Evolutionary conservation across 2,888 invertebrate species (phyloP).

Genomic region (Electrophaes corylata): DNA sequence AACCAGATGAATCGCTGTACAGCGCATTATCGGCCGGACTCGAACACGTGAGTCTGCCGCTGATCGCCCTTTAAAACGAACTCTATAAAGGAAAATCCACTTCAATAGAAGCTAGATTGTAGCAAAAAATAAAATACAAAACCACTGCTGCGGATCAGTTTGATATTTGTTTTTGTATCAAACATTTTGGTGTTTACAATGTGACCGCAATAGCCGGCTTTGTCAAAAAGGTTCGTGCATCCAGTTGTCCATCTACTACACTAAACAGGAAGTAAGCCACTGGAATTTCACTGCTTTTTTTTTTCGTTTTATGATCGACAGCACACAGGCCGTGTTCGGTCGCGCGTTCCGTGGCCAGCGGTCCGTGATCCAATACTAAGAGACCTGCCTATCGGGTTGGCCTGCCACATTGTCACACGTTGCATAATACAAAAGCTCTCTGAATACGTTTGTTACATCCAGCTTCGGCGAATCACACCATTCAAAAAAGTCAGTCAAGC

Average conservation of each 20-base stretch:
- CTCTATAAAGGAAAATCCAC: constrained; percentile 51
- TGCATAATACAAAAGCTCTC: constrained; percentile 64
- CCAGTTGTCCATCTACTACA: constrained; percentile 51
- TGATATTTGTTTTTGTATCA: constrained; percentile 37
- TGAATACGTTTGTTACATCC: constrained; percentile 57
- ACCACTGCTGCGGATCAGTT: constrained; percentile 29
- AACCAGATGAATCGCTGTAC: constrained; percentile 71
- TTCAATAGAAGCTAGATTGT: constrained; percentile 33
- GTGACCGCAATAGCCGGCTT: constrained; percentile 59
- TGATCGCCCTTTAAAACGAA: constrained; percentile 64
- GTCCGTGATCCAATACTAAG: constrained; percentile 74
- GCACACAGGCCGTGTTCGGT: constrained; percentile 79
- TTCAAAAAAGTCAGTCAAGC: constrained; percentile 49
- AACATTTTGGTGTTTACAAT: constrained; percentile 53
- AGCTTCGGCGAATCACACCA: constrained; percentile 52
- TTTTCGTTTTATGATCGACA: constrained; percentile 82
- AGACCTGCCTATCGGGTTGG: constrained; percentile 67
- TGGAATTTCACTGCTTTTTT: constrained; percentile 68
- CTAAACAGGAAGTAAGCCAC: constrained; percentile 71
- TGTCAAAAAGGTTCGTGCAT: constrained; percentile 58
- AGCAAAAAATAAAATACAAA: constrained; percentile 32
- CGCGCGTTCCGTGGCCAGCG: constrained; percentile 76
- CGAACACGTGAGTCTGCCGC: constrained; percentile 62
- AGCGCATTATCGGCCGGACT: constrained; percentile 65
- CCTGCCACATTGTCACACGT: constrained; percentile 64